phyloP scores from a whole-genome alignment of 2,797 vertebrate species.

The Malacoctenus gilli region DNA sequence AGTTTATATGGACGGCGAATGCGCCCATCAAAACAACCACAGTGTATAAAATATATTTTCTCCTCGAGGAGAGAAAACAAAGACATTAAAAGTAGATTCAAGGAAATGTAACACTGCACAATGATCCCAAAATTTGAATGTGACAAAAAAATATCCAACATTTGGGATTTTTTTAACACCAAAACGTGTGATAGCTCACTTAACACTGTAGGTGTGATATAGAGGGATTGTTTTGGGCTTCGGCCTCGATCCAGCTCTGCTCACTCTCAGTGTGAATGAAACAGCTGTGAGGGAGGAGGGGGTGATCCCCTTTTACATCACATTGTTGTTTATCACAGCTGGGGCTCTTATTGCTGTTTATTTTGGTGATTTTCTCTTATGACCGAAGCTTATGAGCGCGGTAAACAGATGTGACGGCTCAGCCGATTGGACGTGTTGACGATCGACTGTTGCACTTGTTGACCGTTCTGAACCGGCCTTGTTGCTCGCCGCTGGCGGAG shows the following conservation, averaged over 20 bases:
- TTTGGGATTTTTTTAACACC: too few species aligned
- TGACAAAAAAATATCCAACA: too few species aligned
- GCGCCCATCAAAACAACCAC: too few species aligned
- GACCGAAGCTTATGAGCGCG: slow-evolving; percentile 10
- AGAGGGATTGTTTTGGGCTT: slow-evolving; percentile 17
- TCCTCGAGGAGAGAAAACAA: too few species aligned
- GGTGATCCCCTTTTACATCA: slow-evolving; percentile 12
- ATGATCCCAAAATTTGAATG: too few species aligned
- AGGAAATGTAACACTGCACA: too few species aligned
- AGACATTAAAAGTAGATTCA: too few species aligned
- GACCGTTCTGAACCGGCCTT: slow-evolving; percentile 1
- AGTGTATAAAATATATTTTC: too few species aligned
- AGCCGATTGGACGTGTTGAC: slow-evolving; percentile 8
- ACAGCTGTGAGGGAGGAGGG: not conserved
- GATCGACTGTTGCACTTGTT: slow-evolving; percentile 31
- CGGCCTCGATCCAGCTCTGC: not conserved
- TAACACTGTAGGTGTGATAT: slow-evolving; percentile 14
- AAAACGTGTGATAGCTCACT: not conserved
- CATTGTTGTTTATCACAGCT: slow-evolving; percentile 35
- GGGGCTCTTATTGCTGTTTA: slow-evolving; percentile 25
- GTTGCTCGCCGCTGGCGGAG: not conserved
- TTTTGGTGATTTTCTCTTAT: slow-evolving; percentile 25
- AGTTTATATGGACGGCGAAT: too few species aligned
- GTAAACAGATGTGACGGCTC: slow-evolving; percentile 34
- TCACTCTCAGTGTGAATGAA: slow-evolving; percentile 8